phyloP scores from a whole-genome alignment of 2,797 vertebrate genomes.

The Psittacula derbiana region DNA sequence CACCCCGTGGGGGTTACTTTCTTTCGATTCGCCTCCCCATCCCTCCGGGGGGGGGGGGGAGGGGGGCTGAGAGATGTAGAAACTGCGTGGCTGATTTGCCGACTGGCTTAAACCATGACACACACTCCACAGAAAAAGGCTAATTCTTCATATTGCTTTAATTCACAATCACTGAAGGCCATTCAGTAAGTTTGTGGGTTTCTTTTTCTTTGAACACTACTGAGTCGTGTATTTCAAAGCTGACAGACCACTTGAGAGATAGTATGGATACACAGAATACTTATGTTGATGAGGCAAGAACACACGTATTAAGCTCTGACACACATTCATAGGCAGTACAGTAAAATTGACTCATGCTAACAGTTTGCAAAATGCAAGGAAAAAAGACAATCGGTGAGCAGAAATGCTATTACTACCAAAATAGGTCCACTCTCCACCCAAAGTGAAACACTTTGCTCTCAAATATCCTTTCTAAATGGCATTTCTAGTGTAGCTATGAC shows the following conservation, averaged over 20 bases:
- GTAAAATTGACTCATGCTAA: not conserved
- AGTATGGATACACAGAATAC: not conserved
- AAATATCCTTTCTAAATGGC: not conserved
- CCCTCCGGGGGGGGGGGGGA: no score
- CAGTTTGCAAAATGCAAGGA: not conserved
- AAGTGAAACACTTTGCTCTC: not conserved
- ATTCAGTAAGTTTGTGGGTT: not conserved
- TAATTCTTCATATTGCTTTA: not conserved
- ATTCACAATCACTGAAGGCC: not conserved
- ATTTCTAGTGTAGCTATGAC: not conserved
- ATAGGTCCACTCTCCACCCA: not conserved
- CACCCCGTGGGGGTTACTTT: no score
- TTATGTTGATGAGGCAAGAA: not conserved
- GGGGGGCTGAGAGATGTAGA: no score
- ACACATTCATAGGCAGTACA: not conserved
- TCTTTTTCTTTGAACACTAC: not conserved
- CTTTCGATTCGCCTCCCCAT: no score
- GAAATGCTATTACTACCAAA: not conserved
- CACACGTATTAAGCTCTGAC: not conserved
- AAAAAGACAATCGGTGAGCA: not conserved
- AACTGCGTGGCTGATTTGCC: no score
- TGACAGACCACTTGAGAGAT: not conserved
- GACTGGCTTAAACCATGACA: not conserved
- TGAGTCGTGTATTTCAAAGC: not conserved
- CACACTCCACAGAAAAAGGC: not conserved